Conservation (phyloP, 2,113 vertebrate species). For the Aspiorhynchus laticeps region DNA sequence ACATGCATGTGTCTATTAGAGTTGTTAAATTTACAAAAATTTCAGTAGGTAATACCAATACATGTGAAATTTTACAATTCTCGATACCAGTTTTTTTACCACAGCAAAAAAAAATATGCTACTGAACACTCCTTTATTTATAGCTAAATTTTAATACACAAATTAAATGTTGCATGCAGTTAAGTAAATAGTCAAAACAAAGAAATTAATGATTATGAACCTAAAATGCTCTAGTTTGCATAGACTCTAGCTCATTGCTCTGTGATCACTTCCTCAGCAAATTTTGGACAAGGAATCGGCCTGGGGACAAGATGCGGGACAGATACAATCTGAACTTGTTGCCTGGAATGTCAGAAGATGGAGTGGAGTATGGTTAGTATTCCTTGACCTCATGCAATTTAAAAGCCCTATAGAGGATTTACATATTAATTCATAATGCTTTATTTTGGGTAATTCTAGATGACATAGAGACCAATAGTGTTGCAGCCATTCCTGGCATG, state of each 20-base stretch:
- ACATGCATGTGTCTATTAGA: background rate
- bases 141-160: background rate
- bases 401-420: background rate
- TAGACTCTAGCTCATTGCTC: conserved; percentile 1
- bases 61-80: background rate
- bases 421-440: conserved; percentile 2
- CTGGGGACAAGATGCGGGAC: conserved; percentile 98
- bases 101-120: background rate
- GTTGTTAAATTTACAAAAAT: background rate
- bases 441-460: conserved; percentile 74
- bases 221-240: background rate
- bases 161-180: background rate
- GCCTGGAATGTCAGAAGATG: conserved; percentile 98
- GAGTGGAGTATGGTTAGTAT: conserved; percentile 92
- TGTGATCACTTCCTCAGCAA: conserved; percentile 79
- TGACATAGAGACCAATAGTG: conserved; percentile 92
- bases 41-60: background rate
- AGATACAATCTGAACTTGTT: conserved; percentile 95
- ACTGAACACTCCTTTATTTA: background rate
- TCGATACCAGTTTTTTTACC: background rate
- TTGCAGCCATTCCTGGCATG: conserved; percentile 98
- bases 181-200: background rate
- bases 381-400: background rate
- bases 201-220: background rate
- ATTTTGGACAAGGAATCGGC: conserved; percentile 98